A percentile compares a stretch with the other conserved stretches of the same genome.
These are phyloP conservation scores for Pachydiplax longipennis DNA, from an alignment of 2,888 invertebrate species.

Conservation along the genomic window DNA sequence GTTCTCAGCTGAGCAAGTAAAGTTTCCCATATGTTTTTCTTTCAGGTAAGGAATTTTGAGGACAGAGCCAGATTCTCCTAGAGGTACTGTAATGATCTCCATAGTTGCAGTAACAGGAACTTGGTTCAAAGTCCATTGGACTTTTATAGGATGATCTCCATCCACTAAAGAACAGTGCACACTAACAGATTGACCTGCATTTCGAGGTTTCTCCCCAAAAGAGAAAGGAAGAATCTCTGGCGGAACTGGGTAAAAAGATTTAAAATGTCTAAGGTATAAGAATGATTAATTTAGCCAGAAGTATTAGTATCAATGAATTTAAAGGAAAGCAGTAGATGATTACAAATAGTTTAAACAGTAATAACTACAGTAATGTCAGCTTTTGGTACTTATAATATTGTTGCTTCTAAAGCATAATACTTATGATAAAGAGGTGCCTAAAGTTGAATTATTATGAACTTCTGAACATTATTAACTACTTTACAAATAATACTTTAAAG, in stretches of 20 bases:
- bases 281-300: not conserved
- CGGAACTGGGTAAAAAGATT: slow-evolving; percentile 54
- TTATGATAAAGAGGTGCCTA: too few species aligned
- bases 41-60: slow-evolving; percentile 74
- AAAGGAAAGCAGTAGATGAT: not conserved
- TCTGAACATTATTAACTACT: too few species aligned
- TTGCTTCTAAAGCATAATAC: too few species aligned
- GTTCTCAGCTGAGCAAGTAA: slow-evolving; percentile 77
- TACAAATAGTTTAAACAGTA: too few species aligned
- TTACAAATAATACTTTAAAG: too few species aligned
- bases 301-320: not conserved
- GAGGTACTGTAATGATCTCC: slow-evolving; percentile 48
- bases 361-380: too few species aligned
- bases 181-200: slow-evolving; percentile 51
- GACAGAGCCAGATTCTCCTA: slow-evolving; percentile 67
- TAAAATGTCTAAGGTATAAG: not conserved
- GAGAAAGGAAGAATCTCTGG: slow-evolving; percentile 63
- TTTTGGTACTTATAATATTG: too few species aligned
- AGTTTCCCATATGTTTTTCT: slow-evolving; percentile 76
- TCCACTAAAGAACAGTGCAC: slow-evolving; percentile 52
- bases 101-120: slow-evolving; percentile 63
- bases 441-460: too few species aligned
- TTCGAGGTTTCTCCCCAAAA: slow-evolving; percentile 58
- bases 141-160: slow-evolving; percentile 57
- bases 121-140: slow-evolving; percentile 62